Evolutionary conservation across 2,797 vertebrate species (phyloP).

Genomic region (Cynopterus sphinx): DNA sequence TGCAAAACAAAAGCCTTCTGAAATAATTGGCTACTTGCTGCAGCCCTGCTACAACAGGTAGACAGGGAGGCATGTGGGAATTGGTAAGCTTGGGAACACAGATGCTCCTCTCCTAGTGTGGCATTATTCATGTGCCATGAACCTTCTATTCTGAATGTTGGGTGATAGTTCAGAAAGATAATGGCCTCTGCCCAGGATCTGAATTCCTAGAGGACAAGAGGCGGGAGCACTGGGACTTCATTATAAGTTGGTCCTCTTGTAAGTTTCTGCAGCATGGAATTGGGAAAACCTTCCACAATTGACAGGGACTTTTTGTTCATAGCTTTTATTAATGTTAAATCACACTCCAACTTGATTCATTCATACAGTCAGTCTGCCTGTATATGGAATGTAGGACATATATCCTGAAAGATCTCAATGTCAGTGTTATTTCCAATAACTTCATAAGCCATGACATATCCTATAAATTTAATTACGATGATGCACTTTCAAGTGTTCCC

Average conservation of each 20-base stretch:
- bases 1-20: slow-evolving; percentile 70
- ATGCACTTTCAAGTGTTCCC: neutral
- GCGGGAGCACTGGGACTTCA: slow-evolving; percentile 55
- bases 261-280: slow-evolving; percentile 39
- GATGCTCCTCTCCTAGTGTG: neutral
- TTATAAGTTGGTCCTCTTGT: slow-evolving; percentile 63
- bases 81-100: slow-evolving; percentile 56
- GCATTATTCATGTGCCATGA: slow-evolving; percentile 68
- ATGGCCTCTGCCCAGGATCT: slow-evolving; percentile 64
- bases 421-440: slow-evolving; percentile 1
- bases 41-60: slow-evolving; percentile 48
- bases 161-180: slow-evolving; percentile 73
- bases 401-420: neutral
- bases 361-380: neutral
- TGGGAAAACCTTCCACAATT: slow-evolving; percentile 50
- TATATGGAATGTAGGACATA: neutral
- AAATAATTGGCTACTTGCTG: slow-evolving; percentile 77
- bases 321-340: slow-evolving; percentile 29
- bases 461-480: slow-evolving; percentile 26
- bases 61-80: slow-evolving; percentile 64
- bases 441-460: neutral
- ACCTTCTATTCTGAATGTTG: slow-evolving; percentile 38
- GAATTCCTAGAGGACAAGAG: slow-evolving; percentile 70
- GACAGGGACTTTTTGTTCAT: slow-evolving; percentile 34
- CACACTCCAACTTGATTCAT: neutral